Percentiles rank a stretch among this genome's conserved stretches.
These are phyloP conservation scores for Dicrurus megarhynchus DNA, from an alignment of 2,113 vertebrate genomes.

Conservation along the genomic window DNA sequence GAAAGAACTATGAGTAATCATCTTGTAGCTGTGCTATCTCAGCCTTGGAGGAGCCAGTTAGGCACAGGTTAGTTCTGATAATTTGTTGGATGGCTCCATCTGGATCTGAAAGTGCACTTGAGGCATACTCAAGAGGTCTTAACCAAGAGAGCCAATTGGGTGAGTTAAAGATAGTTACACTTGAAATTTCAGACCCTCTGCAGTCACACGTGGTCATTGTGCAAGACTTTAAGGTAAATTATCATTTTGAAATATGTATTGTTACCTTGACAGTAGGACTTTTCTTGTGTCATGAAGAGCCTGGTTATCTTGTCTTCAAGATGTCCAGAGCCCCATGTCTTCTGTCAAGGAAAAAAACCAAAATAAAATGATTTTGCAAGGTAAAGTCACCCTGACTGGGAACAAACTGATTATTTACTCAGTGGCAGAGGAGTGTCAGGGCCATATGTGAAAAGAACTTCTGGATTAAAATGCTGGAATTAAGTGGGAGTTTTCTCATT, in stretches of 20 bases:
- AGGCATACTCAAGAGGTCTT: not conserved
- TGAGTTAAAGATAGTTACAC: not conserved
- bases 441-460: not conserved
- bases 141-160: not conserved
- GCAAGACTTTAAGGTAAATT: not conserved
- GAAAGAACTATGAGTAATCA: not conserved
- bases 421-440: not conserved
- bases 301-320: not conserved
- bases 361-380: not conserved
- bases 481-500: not conserved
- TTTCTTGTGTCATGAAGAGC: not conserved
- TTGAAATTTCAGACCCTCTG: not conserved
- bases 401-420: not conserved
- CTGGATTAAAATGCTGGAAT: not conserved
- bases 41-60: not conserved
- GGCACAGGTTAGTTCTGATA: not conserved
- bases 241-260: not conserved
- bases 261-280: not conserved
- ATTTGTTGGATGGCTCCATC: not conserved
- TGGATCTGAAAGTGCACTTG: not conserved
- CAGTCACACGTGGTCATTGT: not conserved
- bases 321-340: not conserved
- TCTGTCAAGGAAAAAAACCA: not conserved
- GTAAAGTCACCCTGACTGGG: not conserved
- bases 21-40: not conserved